Evolutionary conservation across 1,140 invertebrate genomes (phyloP), one percentile per base, ranked within the genome.

Genomic region (Meteorus sp.): DNA sequence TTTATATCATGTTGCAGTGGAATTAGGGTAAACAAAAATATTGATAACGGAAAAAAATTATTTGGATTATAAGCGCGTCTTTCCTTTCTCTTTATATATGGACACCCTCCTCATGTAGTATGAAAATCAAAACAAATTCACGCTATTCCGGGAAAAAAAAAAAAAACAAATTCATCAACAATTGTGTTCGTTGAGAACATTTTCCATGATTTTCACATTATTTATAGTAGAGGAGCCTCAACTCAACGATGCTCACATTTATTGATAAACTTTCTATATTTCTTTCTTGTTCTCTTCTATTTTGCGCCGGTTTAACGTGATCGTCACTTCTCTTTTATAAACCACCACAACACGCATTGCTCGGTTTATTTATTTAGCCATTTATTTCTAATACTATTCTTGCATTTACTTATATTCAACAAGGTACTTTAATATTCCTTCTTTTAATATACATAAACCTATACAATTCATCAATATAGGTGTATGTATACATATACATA

Each of bases 401-500:
- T 57, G 45, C 44, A 48, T 57, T 70, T 77, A 74, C 73, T 77
- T 78, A 76, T 74, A 75, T 58, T 76, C 74, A 75, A 78, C 71
- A 76, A 48, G 76, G 74, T 78, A 77, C 75, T 77, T 72, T 29
- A 67, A 71, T 73, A 73, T 68, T 60, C 39, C 47, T 62, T 50
- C 56, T 60, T 60, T 48, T 53, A 57, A 51, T 45, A 59, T 63
- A 33, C 6, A 33, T 33, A 11, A 6, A 33, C 11, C 6, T 33
- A 33, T 33, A 11, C 29, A 33, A 33, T n/a, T n/a, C n/a, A n/a
- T n/a, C n/a, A n/a, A n/a, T n/a, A n/a, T n/a, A n/a, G n/a, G n/a
- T n/a, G n/a, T n/a, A n/a, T n/a, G 29, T 11, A 33, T 33, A 33
- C 29, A 33, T 33, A 11, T 33, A 33, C 29, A 33, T 33, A 33